Base-by-base conservation (phyloP, 2,888 invertebrate species). In the Sinopyrophorus schimmeli region DNA sequence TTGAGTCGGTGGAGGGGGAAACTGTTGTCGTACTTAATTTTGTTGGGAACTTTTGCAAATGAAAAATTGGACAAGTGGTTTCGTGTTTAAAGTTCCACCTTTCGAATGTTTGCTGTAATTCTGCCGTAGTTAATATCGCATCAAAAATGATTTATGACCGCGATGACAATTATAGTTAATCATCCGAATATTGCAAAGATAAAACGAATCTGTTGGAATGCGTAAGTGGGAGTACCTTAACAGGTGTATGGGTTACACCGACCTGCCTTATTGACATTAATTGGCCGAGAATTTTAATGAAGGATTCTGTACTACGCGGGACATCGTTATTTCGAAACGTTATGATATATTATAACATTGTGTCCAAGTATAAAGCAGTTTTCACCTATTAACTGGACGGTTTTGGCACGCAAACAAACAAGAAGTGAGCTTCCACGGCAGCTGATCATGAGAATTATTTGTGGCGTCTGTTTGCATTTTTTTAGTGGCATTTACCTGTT, bases 201-300 rank as follows among this genome's bases (percentile, higher is more conserved):
- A 35, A 32, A 32, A 35, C 10, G 35, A 35, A 31, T 30, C 24
- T 42, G 27, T n/a, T 20, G 26, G 28, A 26, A 47, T 35, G 27
- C 9, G 10, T 3, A 28, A 7, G 40, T 47, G 23, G 37, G 37
- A 44, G 39, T 6, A 32, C 23, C 20, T 39, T 35, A 44, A 50
- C 50, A 50, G 50, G 50, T 50, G 44, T 47, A 39, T 4, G 15
- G 12, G 14, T 21, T 11, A 10, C 17, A 5, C 7, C 28, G 40
- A 50, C 31, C 34, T 34, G 30, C 37, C 23, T 50, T 50, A 52
- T 47, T 52, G 52, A 42, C 47, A 43, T 47, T 52, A 52, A 52
- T 52, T 52, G 47, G 37, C 20, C 15, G 17, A 38, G 52, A 47
- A 42, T 47, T 52, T 52, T 52, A 52, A 52, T 47, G 37, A 52